Base-by-base conservation (phyloP, 2,888 invertebrate genomes). In the Anarsia innoxiella region DNA sequence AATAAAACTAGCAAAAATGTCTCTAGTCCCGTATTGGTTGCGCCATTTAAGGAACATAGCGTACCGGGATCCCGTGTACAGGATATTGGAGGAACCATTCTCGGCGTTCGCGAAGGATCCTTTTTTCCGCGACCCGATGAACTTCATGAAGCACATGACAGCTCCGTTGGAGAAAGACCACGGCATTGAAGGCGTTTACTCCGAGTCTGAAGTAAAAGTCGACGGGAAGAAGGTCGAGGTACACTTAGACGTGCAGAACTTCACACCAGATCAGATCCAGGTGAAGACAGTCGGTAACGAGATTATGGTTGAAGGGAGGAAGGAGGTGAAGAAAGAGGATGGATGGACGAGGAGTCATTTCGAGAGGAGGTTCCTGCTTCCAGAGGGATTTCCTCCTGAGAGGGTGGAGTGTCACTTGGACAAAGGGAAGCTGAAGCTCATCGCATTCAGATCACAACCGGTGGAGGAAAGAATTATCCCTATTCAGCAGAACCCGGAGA, bases 331-430 rank as follows among this genome's bases (percentile, higher is more conserved):
- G 49, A 87, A 88, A 29, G 92, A 93, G 48, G 90, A 91, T 51
- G 93, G 93, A 0, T 90, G 88, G 66, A 89, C 93, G 13, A 89
- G 90, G 26, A 88, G 93, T 38, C 92, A 94, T 46, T 92, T 94
- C 53, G 88, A 91, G 42, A 86, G 94, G 31, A 87, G 91, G 41
- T 95, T 94, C 63, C 64, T 89, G 31, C 65, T 95, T 34, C 94
- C 95, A 0, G 88, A 91, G 51, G 92, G 90, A 0, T 92, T 91
- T 39, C 91, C 94, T 40, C 86, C 92, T 3, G 89, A 89, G 42
- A 87, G 89, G 30, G 90, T 94, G 1, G 88, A 88, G 41, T 93
- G 93, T 1, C 90, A 88, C 33, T 74, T 94, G 12, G 93, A 93
- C 19, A 93, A 93, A 56, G 94, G 94, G 1, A 87, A 93, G 41